Evolutionary conservation across 35 echinoderm and acorn worm genomes (phyloP).

Genomic region (Stichopus chloronotus): DNA sequence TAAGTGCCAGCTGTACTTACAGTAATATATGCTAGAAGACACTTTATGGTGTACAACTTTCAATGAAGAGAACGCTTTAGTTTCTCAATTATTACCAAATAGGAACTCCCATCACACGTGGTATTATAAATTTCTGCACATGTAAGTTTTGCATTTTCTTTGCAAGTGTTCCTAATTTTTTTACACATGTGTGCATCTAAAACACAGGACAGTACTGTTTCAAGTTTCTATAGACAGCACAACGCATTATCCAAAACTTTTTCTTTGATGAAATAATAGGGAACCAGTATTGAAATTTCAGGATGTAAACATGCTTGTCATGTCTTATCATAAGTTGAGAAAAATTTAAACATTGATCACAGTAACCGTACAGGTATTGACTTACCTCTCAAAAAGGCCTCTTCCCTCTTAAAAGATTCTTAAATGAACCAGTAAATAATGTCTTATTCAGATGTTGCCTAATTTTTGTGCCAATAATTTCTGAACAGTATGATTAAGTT

Average conservation of each 20-base stretch:
- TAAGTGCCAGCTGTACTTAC: neutral
- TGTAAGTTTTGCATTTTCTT: neutral
- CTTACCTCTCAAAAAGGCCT: too few relatives aligned
- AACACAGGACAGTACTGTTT: neutral
- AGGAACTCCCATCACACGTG: neutral
- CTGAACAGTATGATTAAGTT: neutral
- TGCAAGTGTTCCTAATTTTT: neutral
- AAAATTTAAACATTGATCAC: neutral
- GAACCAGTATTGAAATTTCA: neutral
- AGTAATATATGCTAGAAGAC: neutral
- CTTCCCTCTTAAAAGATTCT: neutral
- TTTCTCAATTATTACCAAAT: neutral
- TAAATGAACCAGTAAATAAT: neutral
- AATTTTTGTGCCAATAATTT: slow-evolving; percentile 11
- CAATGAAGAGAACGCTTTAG: neutral
- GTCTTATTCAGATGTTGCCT: neutral
- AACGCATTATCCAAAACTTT: neutral
- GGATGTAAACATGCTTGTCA: neutral
- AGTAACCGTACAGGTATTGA: too few relatives aligned
- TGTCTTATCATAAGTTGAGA: neutral
- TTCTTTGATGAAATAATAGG: neutral
- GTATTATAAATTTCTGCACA: neutral
- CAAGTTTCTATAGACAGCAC: neutral
- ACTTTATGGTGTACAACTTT: neutral
- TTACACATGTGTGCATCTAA: neutral